Evolutionary conservation across 2,888 invertebrate species (phyloP), one percentile per base, ranked within the genome.

Genomic region (Halocaridina rubra): DNA sequence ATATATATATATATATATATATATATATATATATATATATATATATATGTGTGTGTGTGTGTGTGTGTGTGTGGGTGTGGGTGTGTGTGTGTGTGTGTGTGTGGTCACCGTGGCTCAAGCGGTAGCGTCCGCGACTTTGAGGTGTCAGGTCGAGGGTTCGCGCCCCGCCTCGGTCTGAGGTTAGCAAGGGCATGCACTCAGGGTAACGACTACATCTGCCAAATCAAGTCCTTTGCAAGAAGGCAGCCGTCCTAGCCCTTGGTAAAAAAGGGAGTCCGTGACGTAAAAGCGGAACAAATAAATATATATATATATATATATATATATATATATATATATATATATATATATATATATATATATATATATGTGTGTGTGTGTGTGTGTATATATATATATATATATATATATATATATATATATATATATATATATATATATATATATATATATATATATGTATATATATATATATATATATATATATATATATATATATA

Each of bases 31-130:
- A 32, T 32, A 32, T 71, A 32, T 71, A 32, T 71, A 32, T 71
- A 64, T 78, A 64, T 78, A 64, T 78, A 46, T 78, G 32, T 78
- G 67, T 78, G 61, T 77, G 78, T 78, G 39, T 39, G 78, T 78
- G 67, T 78, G 67, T 3, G 30, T 3, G 1, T 3, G 33, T 76
- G 57, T 76, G 30, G 8, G 59, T 22, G 27, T 10, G 29, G 2
- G 57, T 3, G 7, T n/a, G 59, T 5, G n/a, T 27, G n/a, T 4
- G 22, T 19, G 29, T 53, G 57, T n/a, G n/a, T n/a, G n/a, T n/a
- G n/a, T n/a, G n/a, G n/a, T n/a, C n/a, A n/a, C n/a, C n/a, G n/a
- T n/a, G n/a, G n/a, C n/a, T n/a, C n/a, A n/a, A n/a, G n/a, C n/a
- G n/a, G n/a, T n/a, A n/a, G n/a, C n/a, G n/a, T n/a, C n/a, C n/a